Evolutionary conservation across 2,888 invertebrate genomes (phyloP).

Genomic region (Punctoribates punctum): DNA sequence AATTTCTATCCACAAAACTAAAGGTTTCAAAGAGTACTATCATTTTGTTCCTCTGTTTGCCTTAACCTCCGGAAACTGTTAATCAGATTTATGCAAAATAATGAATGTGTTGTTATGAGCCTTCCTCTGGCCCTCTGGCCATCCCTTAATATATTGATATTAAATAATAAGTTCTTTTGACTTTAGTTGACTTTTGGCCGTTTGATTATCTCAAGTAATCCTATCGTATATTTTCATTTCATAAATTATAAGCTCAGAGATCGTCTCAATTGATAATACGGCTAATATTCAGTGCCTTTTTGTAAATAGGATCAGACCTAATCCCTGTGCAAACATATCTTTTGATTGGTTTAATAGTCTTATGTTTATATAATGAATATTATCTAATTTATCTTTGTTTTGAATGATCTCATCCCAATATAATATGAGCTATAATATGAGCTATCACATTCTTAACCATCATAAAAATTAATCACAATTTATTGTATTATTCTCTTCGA

Average conservation of each 20-base stretch:
- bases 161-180: neutral
- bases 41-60: no score
- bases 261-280: slow-evolving; percentile 4
- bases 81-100: no score
- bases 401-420: no score
- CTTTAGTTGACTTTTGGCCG: neutral
- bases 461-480: no score
- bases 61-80: no score
- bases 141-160: neutral
- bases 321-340: slow-evolving; percentile 10
- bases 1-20: no score
- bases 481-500: no score
- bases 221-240: slow-evolving; percentile 5
- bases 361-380: slow-evolving; percentile 20
- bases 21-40: no score
- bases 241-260: neutral
- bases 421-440: neutral
- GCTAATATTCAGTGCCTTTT: neutral
- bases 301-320: neutral
- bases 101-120: no score
- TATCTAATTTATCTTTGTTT: neutral
- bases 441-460: no score
- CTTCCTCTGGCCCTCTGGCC: no score
- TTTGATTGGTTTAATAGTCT: neutral
- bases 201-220: slow-evolving; percentile 10